These are phyloP conservation scores for Chrysotoxum bicinctum DNA, from an alignment of 2,888 invertebrate species.

Conservation along the genomic window DNA sequence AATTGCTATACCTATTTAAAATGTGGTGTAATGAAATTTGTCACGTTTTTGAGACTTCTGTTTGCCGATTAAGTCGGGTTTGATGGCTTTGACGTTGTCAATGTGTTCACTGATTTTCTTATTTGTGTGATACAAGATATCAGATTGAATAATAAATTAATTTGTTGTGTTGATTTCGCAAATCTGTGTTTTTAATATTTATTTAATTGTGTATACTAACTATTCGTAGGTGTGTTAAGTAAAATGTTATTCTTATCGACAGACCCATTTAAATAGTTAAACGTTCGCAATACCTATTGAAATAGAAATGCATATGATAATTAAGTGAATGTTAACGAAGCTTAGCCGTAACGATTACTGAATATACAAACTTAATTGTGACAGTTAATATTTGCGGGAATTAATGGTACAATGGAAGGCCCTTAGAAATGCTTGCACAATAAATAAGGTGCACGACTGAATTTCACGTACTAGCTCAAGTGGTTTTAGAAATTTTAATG, in stretches of 20 bases:
- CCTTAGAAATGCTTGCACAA: too few relatives aligned
- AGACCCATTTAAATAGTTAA: background rate
- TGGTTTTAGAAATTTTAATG: too few relatives aligned
- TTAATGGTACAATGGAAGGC: too few relatives aligned
- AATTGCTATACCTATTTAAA: conserved; percentile 5
- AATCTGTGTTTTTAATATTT: background rate
- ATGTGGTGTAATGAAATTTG: background rate
- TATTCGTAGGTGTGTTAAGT: too few relatives aligned
- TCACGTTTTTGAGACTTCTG: conserved; percentile 9
- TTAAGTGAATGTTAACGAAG: background rate
- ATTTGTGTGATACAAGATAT: background rate
- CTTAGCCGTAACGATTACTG: background rate
- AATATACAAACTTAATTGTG: background rate
- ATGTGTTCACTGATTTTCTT: background rate
- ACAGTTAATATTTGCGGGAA: background rate
- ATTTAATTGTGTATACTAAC: background rate
- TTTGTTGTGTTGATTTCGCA: background rate
- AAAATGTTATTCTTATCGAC: background rate
- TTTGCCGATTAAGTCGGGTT: background rate
- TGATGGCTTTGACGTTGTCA: background rate
- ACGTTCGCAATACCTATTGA: background rate
- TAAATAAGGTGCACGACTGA: too few relatives aligned
- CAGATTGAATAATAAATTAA: conserved; percentile 15
- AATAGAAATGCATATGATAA: background rate
- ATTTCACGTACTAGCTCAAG: too few relatives aligned